Base-by-base conservation (phyloP, 2,113 vertebrate genomes). In the Coregonus clupeaformis region DNA sequence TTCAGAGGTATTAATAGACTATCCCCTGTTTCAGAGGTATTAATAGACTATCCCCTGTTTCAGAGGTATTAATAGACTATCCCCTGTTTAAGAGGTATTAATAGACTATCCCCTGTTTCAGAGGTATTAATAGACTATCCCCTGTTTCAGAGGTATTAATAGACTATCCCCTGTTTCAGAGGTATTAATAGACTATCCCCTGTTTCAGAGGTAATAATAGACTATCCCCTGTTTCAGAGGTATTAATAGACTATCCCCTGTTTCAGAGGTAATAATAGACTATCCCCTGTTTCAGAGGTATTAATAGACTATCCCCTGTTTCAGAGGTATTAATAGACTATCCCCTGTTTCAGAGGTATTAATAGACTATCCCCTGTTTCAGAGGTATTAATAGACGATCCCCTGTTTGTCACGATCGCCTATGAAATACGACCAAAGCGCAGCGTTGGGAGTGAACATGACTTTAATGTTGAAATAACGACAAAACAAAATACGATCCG, bases 121-220 rank as follows among this genome's bases (percentile, higher is more conserved):
- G 92, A 89, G 78, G 32, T n/a, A n/a, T n/a, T n/a, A n/a, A n/a
- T n/a, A n/a, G 45, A 47, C 45, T 47, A 1, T 11, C 45, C 0
- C 11, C 24, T 70, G 76, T 71, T 80, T 22, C 76, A 93, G 92
- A 89, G 78, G 32, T n/a, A n/a, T n/a, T n/a, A n/a, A n/a, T n/a
- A n/a, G 45, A 47, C 45, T 47, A 1, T 11, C 45, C 0, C 11
- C 24, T 70, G 76, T 71, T 80, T 22, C 76, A 93, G 92, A 89
- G 78, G 32, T n/a, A n/a, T n/a, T n/a, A n/a, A n/a, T n/a, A n/a
- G 45, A 47, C 45, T 47, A 1, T 11, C 45, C 0, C 11, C 24
- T 70, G 76, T 71, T 80, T 22, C 76, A 93, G 92, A 89, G 78
- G 32, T n/a, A n/a, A n/a, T n/a, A n/a, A n/a, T n/a, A n/a, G 45